Base-by-base conservation (phyloP, 35 echinoderm and acorn worm species). In the Apostichopus japonicus region DNA sequence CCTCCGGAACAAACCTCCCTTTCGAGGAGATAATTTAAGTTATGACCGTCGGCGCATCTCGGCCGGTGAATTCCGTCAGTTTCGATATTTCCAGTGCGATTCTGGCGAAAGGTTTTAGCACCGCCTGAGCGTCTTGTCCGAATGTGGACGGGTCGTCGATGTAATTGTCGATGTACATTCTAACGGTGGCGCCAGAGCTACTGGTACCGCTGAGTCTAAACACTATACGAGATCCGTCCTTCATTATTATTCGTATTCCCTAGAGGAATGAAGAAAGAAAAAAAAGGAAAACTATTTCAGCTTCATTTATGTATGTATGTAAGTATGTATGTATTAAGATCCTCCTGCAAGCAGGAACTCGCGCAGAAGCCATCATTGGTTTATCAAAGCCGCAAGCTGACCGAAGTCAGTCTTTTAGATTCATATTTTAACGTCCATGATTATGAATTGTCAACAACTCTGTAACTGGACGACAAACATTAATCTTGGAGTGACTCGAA, bases 101-200 rank as follows among this genome's bases (percentile, higher is more conserved):
- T 33, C 94, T 76, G 22, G 96, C 86, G 27, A 98, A 94, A 63
- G 97, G 93, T 56, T 90, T 92, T 22, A 98, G 65, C 16, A 92
- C 95, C 25, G 78, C 93, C 54, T 96, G 92, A 11, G 97, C 95
- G 57, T 94, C 93, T 76, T 91, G 70, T 6, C 72, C 57, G 25
- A 79, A 93, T 17, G 93, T 93, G 0, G 94, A 83, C 21, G 84
- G 17, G 81, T 98, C 95, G 10, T 91, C 59, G 44, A 94, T 90
- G 72, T 92, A 98, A 73, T 94, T 96, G 87, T 98, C 97, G 63
- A 98, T 94, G 92, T 98, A 98, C 93, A 98, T 94, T 13, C 97
- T 90, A 3, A 98, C 59, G 44, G 94, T 94, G 44, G 93, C 95
- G 54, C 97, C 97, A 14, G 65, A 77, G 91, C 97, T 98, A 70